Evolutionary conservation across 2,888 invertebrate genomes (phyloP), one percentile per base, ranked within the genome.

Genomic region (Calliscelio sp.): DNA sequence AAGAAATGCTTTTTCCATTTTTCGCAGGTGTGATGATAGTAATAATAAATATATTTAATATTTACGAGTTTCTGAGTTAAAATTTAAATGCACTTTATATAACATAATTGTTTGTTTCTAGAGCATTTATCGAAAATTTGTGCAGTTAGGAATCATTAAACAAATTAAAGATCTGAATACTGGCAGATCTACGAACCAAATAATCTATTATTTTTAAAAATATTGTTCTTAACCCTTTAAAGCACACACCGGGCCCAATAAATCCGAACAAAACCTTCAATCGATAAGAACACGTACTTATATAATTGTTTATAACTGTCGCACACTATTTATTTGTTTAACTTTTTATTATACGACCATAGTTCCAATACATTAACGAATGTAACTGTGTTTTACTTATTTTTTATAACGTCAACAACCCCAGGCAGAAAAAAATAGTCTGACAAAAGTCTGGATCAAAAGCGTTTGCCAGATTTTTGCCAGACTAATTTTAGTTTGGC

Each of bases 1-100:
- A 24, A 46, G 16, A 44, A 46, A 63, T 63, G 63, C 8, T 44
- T 44, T 16, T 63, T 63, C 28, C 63, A 63, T 28, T 63, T 38
- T 46, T 32, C 63, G 10, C 63, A 63, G 20, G 63, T 63, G 38
- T 24, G 11, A 55, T n/a, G n/a, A n/a, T n/a, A n/a, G n/a, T n/a
- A n/a, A n/a, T n/a, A n/a, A n/a, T n/a, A n/a, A n/a, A n/a, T n/a
- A 24, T 7, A 55, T 28, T 28, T 4, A 28, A 28, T 28, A 38
- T 38, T 3, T 11, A 38, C 38, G 38, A 7, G 32, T 32, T 7
- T 32, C 6, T 32, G 32, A 7, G 5, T 32, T 5, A 32, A 32
- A 32, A 35, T 35, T 35, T 35, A 11, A 35, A 3, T 35, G 8
- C 5, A 35, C 35, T 35, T 11, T 11, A 8, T 35, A 35, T 41